Percentiles rank a stretch among this genome's conserved stretches.
Evolutionary conservation across 1,140 invertebrate species (phyloP).

Genomic region (Cydia amplana): DNA sequence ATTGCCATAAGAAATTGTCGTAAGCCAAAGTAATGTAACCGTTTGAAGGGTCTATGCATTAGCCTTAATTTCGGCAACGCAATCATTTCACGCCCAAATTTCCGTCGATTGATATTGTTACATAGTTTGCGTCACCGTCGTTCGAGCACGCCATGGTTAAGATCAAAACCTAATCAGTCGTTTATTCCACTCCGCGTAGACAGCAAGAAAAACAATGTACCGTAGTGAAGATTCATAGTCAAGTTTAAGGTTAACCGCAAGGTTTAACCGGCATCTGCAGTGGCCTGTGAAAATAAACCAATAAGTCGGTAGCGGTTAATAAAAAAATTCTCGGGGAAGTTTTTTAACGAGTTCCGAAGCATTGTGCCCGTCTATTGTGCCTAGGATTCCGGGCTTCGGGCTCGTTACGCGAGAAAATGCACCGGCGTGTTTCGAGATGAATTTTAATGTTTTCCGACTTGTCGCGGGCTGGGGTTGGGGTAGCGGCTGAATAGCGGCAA

Average conservation of each 20-base stretch:
- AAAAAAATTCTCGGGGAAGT: conserved; percentile 41
- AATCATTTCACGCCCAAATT: conserved; percentile 20
- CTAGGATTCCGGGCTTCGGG: conserved; percentile 1
- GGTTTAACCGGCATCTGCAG: not conserved
- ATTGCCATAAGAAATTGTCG: not conserved
- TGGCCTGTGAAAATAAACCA: conserved; percentile 20
- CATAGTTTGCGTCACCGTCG: conserved; percentile 3
- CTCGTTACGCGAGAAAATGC: conserved; percentile 40
- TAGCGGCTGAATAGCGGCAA: conserved; percentile 36
- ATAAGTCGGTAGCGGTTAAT: conserved; percentile 35
- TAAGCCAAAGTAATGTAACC: not conserved
- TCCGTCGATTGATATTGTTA: conserved; percentile 19
- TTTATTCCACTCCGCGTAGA: conserved; percentile 19
- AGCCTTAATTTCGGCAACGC: conserved; percentile 14
- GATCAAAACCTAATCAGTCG: conserved; percentile 29
- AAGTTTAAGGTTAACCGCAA: conserved; percentile 19
- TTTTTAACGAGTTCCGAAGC: conserved; percentile 47
- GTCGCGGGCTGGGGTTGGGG: conserved; percentile 37
- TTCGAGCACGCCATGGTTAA: conserved; percentile 8
- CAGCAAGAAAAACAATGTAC: not conserved
- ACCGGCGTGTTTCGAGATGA: conserved; percentile 42
- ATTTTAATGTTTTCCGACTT: conserved; percentile 34
- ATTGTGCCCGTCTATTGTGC: conserved; percentile 42
- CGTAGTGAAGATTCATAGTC: not conserved
- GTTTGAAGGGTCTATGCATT: not conserved